These are phyloP conservation scores for Uria lomvia DNA, from an alignment of 2,113 vertebrate species.

Conservation along the genomic window DNA sequence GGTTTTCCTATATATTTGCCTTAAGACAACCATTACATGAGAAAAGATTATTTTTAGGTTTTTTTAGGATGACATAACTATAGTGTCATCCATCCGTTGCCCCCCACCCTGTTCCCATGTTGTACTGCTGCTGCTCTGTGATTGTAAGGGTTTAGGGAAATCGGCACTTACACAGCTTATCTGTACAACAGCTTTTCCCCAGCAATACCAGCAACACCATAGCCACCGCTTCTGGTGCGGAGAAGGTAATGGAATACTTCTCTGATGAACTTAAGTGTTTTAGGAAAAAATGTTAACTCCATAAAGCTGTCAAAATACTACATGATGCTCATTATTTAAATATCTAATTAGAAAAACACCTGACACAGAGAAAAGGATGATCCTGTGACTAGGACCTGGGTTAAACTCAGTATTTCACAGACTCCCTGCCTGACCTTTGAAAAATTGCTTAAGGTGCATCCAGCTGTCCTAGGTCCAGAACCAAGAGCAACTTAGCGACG, in stretches of 20 bases:
- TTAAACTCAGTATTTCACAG: neutral
- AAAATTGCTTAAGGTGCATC: neutral
- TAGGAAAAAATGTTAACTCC: neutral
- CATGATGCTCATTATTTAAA: neutral
- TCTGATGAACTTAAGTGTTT: neutral
- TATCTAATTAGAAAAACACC: neutral
- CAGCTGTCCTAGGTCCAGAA: neutral
- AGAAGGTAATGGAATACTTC: neutral
- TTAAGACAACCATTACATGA: neutral
- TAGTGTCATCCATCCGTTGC: fast-evolving
- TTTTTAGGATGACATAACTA: neutral
- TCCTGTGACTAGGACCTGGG: neutral
- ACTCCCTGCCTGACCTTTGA: neutral
- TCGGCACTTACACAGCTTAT: neutral
- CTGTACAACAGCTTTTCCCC: neutral
- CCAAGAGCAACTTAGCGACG: fast-evolving
- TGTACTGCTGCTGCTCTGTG: neutral
- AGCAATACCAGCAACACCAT: neutral
- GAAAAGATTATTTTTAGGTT: neutral
- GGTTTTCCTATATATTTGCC: neutral
- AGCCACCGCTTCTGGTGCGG: neutral
- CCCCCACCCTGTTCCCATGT: fast-evolving
- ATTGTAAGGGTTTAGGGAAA: neutral
- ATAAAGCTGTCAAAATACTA: neutral
- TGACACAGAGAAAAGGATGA: neutral